Conservation (phyloP, 1,140 invertebrate species). For the Penaeus chinensis region DNA sequence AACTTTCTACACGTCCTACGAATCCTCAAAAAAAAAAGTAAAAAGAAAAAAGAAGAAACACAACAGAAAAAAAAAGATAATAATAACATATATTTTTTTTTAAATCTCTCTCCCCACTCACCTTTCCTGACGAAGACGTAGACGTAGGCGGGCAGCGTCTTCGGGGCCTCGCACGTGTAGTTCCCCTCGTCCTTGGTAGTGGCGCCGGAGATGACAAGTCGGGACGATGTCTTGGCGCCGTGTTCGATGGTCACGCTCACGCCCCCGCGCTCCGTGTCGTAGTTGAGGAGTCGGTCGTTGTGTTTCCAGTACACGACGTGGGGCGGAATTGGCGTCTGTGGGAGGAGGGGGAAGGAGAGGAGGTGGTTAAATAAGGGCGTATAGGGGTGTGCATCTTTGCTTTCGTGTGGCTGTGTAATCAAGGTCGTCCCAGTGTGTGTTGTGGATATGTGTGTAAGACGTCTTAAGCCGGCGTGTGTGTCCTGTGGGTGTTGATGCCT, state of each 20-base stretch:
- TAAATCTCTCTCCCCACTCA: neutral
- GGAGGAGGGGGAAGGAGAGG: neutral
- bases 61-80: too few species aligned
- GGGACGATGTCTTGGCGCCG: conserved; percentile 61
- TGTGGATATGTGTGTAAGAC: too few species aligned
- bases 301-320: conserved; percentile 75
- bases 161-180: conserved; percentile 68
- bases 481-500: too few species aligned
- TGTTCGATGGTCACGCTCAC: conserved; percentile 58
- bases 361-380: neutral
- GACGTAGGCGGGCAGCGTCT: conserved; percentile 65
- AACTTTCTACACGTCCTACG: too few species aligned
- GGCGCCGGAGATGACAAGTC: conserved; percentile 64
- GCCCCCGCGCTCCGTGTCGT: conserved; percentile 83
- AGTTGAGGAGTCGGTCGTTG: conserved; percentile 92
- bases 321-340: conserved; percentile 60
- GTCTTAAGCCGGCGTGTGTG: too few species aligned
- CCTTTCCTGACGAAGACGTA: conserved; percentile 66
- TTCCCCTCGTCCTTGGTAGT: conserved; percentile 67
- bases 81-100: too few species aligned
- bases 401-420: too few species aligned
- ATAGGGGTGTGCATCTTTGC: too few species aligned
- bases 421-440: too few species aligned
- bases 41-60: too few species aligned
- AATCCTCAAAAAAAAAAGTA: too few species aligned